A percentile compares a stretch with the other conserved stretches of the same genome.
These are phyloP conservation scores for Phoxinus phoxinus DNA, from an alignment of 2,113 vertebrate genomes.

Conservation along the genomic window DNA sequence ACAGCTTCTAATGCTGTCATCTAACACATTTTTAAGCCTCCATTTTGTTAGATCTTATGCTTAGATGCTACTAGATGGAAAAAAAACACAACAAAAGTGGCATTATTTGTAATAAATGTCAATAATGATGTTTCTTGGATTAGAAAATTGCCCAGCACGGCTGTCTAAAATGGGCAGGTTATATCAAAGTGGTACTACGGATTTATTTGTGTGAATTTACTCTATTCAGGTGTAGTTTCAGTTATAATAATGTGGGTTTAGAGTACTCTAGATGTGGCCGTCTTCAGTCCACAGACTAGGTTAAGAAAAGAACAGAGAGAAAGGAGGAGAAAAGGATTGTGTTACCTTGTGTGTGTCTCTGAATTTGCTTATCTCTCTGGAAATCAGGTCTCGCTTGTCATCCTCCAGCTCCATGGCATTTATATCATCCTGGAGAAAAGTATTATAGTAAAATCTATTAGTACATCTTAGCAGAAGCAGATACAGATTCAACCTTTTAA, in stretches of 20 bases:
- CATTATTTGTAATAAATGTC: not conserved
- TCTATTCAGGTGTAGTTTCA: not conserved
- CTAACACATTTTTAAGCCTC: not conserved
- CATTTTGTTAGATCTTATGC: not conserved
- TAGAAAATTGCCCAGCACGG: not conserved
- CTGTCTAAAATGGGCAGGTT: conserved; percentile 22
- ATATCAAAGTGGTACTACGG: not conserved
- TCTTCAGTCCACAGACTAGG: conserved; percentile 30
- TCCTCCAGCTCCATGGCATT: conserved; percentile 99
- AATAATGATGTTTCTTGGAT: not conserved
- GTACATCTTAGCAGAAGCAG: not conserved
- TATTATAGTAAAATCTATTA: not conserved
- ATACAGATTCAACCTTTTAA: not conserved
- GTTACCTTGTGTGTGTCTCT: conserved; percentile 99
- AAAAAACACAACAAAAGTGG: not conserved
- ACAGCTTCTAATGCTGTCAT: conserved; percentile 1
- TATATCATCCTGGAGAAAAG: conserved; percentile 87
- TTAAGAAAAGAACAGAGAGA: not conserved
- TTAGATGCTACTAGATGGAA: not conserved
- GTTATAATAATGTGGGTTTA: not conserved
- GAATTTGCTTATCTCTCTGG: conserved; percentile 99
- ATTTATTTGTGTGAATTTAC: not conserved
- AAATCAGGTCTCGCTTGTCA: conserved; percentile 99
- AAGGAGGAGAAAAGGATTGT: conserved; percentile 43
- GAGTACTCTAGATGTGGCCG: conserved; percentile 6